These are phyloP conservation scores for Erebia aethiops DNA, from an alignment of 2,888 invertebrate species.

Conservation along the genomic window DNA sequence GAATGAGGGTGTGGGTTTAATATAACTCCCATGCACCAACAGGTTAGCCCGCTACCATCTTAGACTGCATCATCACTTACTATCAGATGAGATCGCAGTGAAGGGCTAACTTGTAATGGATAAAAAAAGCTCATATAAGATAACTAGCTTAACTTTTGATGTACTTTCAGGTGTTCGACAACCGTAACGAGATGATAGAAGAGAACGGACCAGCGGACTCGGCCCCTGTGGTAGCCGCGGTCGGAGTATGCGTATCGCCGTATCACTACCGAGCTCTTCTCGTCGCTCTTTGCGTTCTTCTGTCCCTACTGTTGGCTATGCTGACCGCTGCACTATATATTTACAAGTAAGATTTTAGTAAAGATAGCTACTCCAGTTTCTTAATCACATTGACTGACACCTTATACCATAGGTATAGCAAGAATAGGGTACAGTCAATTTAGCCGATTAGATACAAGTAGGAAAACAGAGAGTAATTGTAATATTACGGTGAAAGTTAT, in stretches of 20 bases:
- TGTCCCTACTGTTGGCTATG: constrained; percentile 88
- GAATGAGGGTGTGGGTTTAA: no score
- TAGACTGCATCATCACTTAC: no score
- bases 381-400: no score
- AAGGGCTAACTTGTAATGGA: neutral
- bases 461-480: no score
- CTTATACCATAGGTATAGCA: no score
- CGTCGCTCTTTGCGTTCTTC: constrained; percentile 88
- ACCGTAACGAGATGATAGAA: constrained; percentile 88
- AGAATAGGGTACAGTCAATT: no score
- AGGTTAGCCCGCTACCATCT: no score
- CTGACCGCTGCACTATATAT: constrained; percentile 89
- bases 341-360: constrained; percentile 83
- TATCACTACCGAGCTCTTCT: constrained; percentile 94
- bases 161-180: constrained; percentile 88
- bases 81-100: no score
- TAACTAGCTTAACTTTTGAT: neutral
- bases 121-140: neutral
- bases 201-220: constrained; percentile 86
- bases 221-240: constrained; percentile 85
- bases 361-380: no score
- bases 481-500: no score
- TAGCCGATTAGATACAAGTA: no score
- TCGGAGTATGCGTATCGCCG: constrained; percentile 89
- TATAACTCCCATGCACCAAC: no score